Percentiles rank a stretch among this genome's conserved stretches.
These are phyloP conservation scores for Acrossocheilus fasciatus DNA, from an alignment of 2,797 vertebrate species.

Conservation along the genomic window DNA sequence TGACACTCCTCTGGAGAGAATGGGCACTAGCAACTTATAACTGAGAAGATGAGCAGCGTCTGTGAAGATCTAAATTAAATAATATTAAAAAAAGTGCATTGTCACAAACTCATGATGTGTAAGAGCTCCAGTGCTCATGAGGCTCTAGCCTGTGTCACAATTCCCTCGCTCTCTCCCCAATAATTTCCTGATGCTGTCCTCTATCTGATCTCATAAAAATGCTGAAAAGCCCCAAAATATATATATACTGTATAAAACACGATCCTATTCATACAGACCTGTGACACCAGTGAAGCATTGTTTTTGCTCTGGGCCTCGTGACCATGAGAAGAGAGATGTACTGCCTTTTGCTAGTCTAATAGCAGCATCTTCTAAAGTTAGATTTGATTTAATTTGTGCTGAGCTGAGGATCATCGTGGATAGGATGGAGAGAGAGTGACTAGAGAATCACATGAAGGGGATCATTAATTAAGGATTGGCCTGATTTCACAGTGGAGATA, in stretches of 20 bases:
- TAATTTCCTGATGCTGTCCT: slow-evolving; percentile 9
- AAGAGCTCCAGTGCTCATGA: background rate
- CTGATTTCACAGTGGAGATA: slow-evolving; percentile 60
- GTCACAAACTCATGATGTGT: background rate
- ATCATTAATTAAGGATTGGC: slow-evolving; percentile 58
- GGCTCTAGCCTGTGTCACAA: background rate
- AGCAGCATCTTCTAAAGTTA: slow-evolving; percentile 45
- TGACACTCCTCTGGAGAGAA: background rate
- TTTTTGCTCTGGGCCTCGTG: slow-evolving; percentile 13
- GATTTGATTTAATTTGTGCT: slow-evolving; percentile 59
- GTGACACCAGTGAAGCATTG: background rate
- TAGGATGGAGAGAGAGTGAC: slow-evolving; percentile 15
- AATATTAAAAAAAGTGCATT: background rate
- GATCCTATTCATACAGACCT: background rate
- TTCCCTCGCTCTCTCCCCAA: background rate
- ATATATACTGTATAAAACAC: background rate
- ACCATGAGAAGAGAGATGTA: slow-evolving; percentile 24
- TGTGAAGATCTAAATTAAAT: background rate
- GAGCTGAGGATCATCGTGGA: slow-evolving; percentile 30
- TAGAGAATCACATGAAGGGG: slow-evolving; percentile 47
- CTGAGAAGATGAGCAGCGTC: background rate
- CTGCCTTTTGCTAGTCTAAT: slow-evolving; percentile 6
- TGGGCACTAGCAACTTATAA: slow-evolving; percentile 11
- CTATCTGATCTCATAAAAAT: slow-evolving; percentile 21
- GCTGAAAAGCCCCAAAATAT: slow-evolving; percentile 7